Percentiles rank a stretch among this genome's conserved stretches.
Evolutionary conservation across 1,140 invertebrate genomes (phyloP).

Genomic region (Apocrypta bakeri): DNA sequence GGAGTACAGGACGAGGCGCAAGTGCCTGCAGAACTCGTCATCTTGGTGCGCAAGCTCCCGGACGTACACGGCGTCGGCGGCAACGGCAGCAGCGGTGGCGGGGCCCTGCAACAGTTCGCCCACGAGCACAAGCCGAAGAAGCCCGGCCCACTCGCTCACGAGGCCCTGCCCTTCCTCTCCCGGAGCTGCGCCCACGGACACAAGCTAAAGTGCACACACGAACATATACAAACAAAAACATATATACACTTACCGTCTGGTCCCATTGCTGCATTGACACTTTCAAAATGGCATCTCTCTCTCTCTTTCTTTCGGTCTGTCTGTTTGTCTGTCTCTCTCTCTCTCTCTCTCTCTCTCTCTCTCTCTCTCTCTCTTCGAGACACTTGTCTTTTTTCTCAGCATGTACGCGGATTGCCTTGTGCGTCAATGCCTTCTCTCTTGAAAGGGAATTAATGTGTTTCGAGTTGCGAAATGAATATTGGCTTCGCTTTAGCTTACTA

Average conservation of each 20-base stretch:
- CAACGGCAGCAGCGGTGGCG: slow-evolving; percentile 48
- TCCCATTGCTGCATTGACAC: slow-evolving; percentile 8
- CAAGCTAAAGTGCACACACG: no score
- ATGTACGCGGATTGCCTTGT: neutral
- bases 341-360: neutral
- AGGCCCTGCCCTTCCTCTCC: slow-evolving; percentile 37
- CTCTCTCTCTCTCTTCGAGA: neutral
- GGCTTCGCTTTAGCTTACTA: neutral
- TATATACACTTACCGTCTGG: no score
- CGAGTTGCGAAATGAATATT: neutral
- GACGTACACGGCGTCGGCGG: slow-evolving; percentile 38
- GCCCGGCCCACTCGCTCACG: slow-evolving; percentile 32
- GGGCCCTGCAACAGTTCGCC: slow-evolving; percentile 53
- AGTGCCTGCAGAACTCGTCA: slow-evolving; percentile 64
- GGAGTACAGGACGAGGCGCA: slow-evolving; percentile 64
- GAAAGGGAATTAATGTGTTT: neutral
- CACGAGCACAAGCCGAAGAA: neutral
- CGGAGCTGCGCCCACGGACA: neutral
- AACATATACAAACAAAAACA: no score
- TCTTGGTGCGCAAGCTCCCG: slow-evolving; percentile 63
- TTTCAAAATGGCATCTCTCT: slow-evolving; percentile 35
- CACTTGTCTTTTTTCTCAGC: neutral
- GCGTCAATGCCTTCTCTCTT: neutral
- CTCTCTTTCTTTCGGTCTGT: neutral
- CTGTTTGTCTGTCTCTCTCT: neutral